Conservation (phyloP, 2,888 invertebrate genomes). For the Pyrochroa serraticornis region DNA sequence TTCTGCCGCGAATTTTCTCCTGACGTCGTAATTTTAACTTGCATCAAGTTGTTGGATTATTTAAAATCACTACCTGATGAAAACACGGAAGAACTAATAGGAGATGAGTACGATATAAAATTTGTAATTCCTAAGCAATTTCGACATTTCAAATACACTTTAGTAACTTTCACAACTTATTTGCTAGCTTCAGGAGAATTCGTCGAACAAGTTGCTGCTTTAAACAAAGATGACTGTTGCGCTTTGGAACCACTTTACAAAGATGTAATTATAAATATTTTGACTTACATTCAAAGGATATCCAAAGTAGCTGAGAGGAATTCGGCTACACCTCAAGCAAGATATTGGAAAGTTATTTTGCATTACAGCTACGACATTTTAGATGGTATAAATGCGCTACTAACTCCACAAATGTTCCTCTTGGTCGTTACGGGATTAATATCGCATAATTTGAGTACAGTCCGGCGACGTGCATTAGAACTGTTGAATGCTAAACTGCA, state of each 20-base stretch:
- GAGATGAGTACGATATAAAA: conserved; percentile 53
- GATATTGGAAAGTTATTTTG: conserved; percentile 84
- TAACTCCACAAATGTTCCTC: conserved; percentile 81
- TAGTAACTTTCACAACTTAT: conserved; percentile 74
- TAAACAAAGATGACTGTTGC: conserved; percentile 59
- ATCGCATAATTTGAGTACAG: conserved; percentile 71
- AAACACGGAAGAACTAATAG: conserved; percentile 59
- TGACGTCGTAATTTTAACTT: conserved; percentile 66
- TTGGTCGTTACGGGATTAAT: conserved; percentile 76
- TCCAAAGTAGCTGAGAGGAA: conserved; percentile 68
- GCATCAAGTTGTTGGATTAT: conserved; percentile 70
- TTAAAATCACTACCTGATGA: conserved; percentile 71
- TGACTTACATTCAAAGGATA: conserved; percentile 71
- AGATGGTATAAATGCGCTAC: conserved; percentile 78
- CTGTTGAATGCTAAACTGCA: conserved; percentile 82
- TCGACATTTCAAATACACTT: conserved; percentile 82
- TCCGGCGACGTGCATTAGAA: conserved; percentile 82
- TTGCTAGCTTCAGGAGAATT: conserved; percentile 73
- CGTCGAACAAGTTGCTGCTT: conserved; percentile 67
- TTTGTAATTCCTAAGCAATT: conserved; percentile 74
- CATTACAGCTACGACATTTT: conserved; percentile 80
- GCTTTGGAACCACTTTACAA: conserved; percentile 70
- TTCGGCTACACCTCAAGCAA: conserved; percentile 63
- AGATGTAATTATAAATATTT: conserved; percentile 69
- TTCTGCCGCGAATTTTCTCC: conserved; percentile 72